phyloP scores from a whole-genome alignment of 2,113 vertebrate species.

The Nothocercus nigrocapillus region DNA sequence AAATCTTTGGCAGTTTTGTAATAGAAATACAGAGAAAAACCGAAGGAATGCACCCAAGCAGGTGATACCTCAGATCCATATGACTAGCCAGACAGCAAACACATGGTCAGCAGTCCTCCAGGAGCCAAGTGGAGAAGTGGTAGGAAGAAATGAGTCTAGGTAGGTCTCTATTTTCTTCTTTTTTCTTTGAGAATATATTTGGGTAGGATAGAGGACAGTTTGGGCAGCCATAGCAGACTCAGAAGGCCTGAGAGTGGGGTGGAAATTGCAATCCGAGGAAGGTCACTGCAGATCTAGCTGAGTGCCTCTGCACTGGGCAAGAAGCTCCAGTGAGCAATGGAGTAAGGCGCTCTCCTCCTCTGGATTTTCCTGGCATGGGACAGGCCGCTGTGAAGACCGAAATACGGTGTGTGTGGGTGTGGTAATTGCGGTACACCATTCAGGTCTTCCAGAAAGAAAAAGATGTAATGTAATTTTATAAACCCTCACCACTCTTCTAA shows the following conservation, averaged over 20 bases:
- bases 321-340: not conserved
- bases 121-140: not conserved
- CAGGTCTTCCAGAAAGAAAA: not conserved
- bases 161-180: not conserved
- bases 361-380: not conserved
- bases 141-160: not conserved
- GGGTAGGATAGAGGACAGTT: not conserved
- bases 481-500: not conserved
- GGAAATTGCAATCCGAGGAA: not conserved
- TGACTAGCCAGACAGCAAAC: conserved; percentile 13
- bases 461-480: not conserved
- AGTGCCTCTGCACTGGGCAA: not conserved
- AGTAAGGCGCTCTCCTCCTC: not conserved
- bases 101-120: not conserved
- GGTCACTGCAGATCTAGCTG: not conserved
- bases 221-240: too few relatives aligned
- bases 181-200: not conserved
- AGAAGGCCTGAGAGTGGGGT: not conserved
- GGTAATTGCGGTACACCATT: not conserved
- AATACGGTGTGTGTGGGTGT: not conserved
- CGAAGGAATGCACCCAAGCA: conserved; percentile 47
- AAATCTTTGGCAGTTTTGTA: conserved; percentile 69
- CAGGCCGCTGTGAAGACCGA: not conserved
- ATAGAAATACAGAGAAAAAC: conserved; percentile 70
- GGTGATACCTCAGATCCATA: conserved; percentile 47